phyloP scores from a whole-genome alignment of 2,113 vertebrate genomes.

The Phaethornis superciliosus region DNA sequence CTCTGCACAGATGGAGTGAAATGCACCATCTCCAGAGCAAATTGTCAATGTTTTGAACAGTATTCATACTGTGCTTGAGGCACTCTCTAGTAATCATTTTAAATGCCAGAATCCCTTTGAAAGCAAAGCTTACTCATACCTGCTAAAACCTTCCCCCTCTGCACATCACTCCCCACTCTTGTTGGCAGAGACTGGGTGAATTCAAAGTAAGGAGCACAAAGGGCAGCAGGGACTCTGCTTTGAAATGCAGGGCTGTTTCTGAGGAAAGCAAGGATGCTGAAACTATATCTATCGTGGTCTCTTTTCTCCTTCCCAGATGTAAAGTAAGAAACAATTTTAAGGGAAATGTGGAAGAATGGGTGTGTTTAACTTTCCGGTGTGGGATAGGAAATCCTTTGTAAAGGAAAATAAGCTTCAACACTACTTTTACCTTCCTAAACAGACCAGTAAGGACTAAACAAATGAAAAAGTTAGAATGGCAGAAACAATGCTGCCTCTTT shows the following conservation, averaged over 20 bases:
- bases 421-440: slow-evolving; percentile 6
- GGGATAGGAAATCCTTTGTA: slow-evolving; percentile 51
- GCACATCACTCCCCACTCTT: not conserved
- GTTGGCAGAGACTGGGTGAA: not conserved
- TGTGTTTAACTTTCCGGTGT: not conserved
- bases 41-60: not conserved
- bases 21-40: not conserved
- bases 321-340: slow-evolving; percentile 24
- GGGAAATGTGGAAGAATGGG: slow-evolving; percentile 29
- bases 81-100: not conserved
- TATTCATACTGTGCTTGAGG: not conserved
- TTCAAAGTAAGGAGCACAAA: not conserved
- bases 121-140: not conserved
- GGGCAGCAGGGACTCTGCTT: not conserved
- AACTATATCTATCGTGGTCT: not conserved
- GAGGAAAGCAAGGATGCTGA: not conserved
- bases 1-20: not conserved
- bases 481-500: not conserved
- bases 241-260: slow-evolving; percentile 14
- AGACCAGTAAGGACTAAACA: not conserved
- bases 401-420: slow-evolving; percentile 35
- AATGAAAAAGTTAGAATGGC: not conserved
- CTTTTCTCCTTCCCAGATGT: not conserved
- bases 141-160: fast-evolving
- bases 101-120: not conserved